Base-by-base conservation (phyloP, 2,797 vertebrate genomes). In the Gila robusta region DNA sequence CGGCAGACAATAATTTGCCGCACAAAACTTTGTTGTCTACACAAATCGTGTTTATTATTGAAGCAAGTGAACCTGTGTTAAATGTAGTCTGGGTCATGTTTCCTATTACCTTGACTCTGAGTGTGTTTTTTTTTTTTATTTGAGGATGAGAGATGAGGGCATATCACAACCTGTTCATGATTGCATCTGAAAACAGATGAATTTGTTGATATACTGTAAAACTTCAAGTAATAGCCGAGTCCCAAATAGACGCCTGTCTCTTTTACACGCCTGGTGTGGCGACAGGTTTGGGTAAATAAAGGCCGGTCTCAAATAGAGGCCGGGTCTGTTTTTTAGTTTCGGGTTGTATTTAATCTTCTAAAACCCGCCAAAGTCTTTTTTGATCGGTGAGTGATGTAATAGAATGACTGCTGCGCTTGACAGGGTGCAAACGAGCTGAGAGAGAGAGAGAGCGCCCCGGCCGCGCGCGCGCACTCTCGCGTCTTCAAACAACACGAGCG, bases 1-100 rank as follows among this genome's bases (percentile, higher is more conserved):
- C 5, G 0, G 19, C 10, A 32, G 47, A 28, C 17, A 76, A 35
- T 54, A 6, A 23, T 54, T 54, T 3, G 0, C 17, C 0, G 11
- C 47, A 32, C 47, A 74, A 74, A 49, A 73, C 47, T 11, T 32
- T 74, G 35, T 35, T 41, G 10, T 76, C 17, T 21, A 32, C 19
- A 54, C 6, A 76, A 76, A 37, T 12, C 19, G 4, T 56, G 11
- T 56, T 56, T 56, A 77, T 37, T 37, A 76, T 14, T 11, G 32
- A 76, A 52, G 21, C 32, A 23, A 35, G 10, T 52, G 17, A 52
- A 32, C 72, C 9, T 35, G 17, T 76, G 17, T 54, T 2, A 76
- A 23, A 35, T 76, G 49, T 76, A 35, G 14, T n/a, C 26, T 76
- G 10, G 47, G 28, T 35, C 9, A 35, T 35, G 19, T 54, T 54